phyloP scores from a whole-genome alignment of 1,140 invertebrate species.

The Heliconius melpomene region DNA sequence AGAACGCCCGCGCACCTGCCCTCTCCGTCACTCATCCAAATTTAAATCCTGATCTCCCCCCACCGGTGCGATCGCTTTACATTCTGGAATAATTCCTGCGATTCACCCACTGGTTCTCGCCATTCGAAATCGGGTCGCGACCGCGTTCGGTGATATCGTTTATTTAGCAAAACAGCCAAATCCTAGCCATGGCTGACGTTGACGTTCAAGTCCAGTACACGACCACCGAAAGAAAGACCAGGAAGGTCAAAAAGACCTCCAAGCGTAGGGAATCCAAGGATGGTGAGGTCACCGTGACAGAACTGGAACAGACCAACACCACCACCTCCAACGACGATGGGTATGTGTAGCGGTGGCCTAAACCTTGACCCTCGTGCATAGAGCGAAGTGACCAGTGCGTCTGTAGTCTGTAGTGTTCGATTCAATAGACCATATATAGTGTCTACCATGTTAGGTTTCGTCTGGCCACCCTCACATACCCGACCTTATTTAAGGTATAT shows the following conservation, averaged over 20 bases:
- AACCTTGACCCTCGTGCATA: slow-evolving; percentile 59
- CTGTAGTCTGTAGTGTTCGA: slow-evolving; percentile 58
- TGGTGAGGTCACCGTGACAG: slow-evolving; percentile 90
- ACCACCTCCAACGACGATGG: slow-evolving; percentile 86
- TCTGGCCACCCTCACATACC: slow-evolving; percentile 84
- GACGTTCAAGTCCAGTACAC: slow-evolving; percentile 91
- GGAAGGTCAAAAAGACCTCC: slow-evolving; percentile 93
- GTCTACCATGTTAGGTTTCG: slow-evolving; percentile 48
- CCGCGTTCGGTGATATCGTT: slow-evolving; percentile 77
- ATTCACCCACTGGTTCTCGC: slow-evolving; percentile 74
- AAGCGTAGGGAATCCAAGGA: slow-evolving; percentile 89
- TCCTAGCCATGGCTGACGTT: slow-evolving; percentile 89
- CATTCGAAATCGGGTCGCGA: slow-evolving; percentile 81
- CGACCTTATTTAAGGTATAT: slow-evolving; percentile 83
- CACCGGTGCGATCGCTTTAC: slow-evolving; percentile 71
- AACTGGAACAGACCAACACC: slow-evolving; percentile 88
- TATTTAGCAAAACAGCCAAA: slow-evolving; percentile 53
- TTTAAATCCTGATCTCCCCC: slow-evolving; percentile 79
- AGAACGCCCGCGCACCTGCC: slow-evolving; percentile 78
- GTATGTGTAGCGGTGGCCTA: slow-evolving; percentile 88
- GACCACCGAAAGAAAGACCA: slow-evolving; percentile 91
- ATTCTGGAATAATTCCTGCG: slow-evolving; percentile 80
- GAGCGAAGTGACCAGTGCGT: slow-evolving; percentile 63
- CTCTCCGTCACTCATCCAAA: slow-evolving; percentile 80
- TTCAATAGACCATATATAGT: slow-evolving; percentile 37